A percentile compares a stretch with the other conserved stretches of the same genome.
phyloP scores from a whole-genome alignment of 30 jellyfish, hydroid and myxozoan genomes.

The Nemopilema nomurai region DNA sequence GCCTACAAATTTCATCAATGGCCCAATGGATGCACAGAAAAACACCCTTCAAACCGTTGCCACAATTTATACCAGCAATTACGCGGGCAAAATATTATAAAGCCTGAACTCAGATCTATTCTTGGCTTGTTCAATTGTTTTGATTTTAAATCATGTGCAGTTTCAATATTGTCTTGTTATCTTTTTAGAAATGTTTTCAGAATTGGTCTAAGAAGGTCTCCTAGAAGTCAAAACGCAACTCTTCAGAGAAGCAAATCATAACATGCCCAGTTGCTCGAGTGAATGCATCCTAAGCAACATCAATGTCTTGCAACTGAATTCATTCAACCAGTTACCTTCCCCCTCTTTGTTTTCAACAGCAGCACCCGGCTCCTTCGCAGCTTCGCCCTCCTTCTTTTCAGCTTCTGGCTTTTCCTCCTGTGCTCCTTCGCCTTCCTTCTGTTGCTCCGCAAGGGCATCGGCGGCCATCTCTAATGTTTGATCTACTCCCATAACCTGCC shows the following conservation, averaged over 20 bases:
- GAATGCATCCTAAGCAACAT: background rate
- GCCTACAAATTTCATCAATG: background rate
- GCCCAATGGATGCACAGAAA: too few species aligned
- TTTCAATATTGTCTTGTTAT: too few species aligned
- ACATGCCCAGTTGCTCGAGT: background rate
- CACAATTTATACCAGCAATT: too few species aligned
- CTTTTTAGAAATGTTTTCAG: too few species aligned
- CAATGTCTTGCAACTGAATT: background rate
- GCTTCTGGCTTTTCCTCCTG: conserved; percentile 5
- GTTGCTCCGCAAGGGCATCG: conserved; percentile 38
- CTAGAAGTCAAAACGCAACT: too few species aligned
- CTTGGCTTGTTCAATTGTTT: too few species aligned
- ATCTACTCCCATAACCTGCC: background rate
- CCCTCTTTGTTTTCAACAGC: conserved; percentile 5
- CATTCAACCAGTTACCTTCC: background rate
- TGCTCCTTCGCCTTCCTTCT: conserved; percentile 3
- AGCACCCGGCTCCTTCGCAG: conserved; percentile 21
- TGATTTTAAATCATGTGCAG: too few species aligned
- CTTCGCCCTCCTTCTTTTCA: conserved; percentile 2
- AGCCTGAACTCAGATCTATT: too few species aligned
- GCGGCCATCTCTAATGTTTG: conserved; percentile 45
- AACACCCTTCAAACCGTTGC: too few species aligned
- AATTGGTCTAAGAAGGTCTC: too few species aligned
- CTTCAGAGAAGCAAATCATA: too few species aligned
- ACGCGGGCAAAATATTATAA: too few species aligned